Evolutionary conservation across 53 echinoderm and acorn worm species (phyloP), one percentile per base, ranked within the genome.

Genomic region (Patiria pectinifera): DNA sequence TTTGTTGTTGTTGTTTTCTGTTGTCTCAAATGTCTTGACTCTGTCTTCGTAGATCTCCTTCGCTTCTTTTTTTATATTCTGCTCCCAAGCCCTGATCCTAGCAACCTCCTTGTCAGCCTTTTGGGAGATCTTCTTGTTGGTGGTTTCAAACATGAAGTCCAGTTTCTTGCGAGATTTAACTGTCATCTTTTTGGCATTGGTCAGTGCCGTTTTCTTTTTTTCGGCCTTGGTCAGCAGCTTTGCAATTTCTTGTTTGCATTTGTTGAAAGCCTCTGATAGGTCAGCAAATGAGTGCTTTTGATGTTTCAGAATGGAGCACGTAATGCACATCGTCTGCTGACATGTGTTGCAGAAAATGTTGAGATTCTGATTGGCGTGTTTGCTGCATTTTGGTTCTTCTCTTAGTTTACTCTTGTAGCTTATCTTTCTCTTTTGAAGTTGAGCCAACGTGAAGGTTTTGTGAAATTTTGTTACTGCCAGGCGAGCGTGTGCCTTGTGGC

Each of bases 281-380:
- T 48, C 69, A 47, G 46, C 48, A 45, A n/a, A 70, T 21, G 84
- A 66, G 44, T 84, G 84, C 69, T 53, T 74, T 35, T 45, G 63
- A 24, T 84, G 84, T 48, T 84, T 44, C 69, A 3, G 43, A 18
- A 45, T 18, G 12, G 18, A 66, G 45, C 91, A 91, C 11, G 59
- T 84, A 12, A 59, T 43, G 21, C 91, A 91, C 18, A 61, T 60
- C 22, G 83, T 58, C 91, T 83, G 74, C 58, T 91, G 59, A 46
- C 91, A 91, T 2, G 85, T 92, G n/a, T 61, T 44, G 46, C 92
- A 92, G 82, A 85, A 92, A 63, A 92, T 85, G 62, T 77, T 85
- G 9, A 62, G 85, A 46, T 26, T 79, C 85, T 92, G 78, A 78
- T 85, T 78, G 5, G 76, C 45, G 48, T 92, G 92, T 63, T 85